Base-by-base conservation (phyloP, 30 jellyfish, hydroid and myxozoan species). In the Chironex yamaguchii region DNA sequence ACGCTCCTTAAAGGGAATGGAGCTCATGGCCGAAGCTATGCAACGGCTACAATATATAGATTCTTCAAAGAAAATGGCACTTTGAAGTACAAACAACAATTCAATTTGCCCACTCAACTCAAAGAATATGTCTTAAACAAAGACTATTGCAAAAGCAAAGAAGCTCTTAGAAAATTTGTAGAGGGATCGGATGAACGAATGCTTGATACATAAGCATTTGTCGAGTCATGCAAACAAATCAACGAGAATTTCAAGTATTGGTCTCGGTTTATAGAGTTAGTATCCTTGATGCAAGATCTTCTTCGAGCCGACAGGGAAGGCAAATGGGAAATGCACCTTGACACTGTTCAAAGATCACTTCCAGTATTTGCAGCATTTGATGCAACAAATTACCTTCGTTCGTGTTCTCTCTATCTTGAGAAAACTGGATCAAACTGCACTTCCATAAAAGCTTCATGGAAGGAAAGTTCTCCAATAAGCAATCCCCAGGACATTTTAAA, bases 231-330 rank as follows among this genome's bases (percentile, higher is more conserved):
- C 77, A 64, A 64, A 64, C 77, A 64, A 25, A 64, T 64, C 49
- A 25, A 64, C n/a, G 49, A 64, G 63, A 64, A 64, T 29, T 29
- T 23, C 35, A 64, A 64, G 63, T 0, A 64, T n/a, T 69, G 2
- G 34, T 24, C 34, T 69, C 34, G 27, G 28, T 69, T 69, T 29
- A 17, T 69, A 31, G 83, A 69, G 34, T 69, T 17, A 27, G 4
- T 69, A 21, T 69, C 87, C 22, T 64, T 30, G 22, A 22, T 74
- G 33, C 84, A 21, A 1, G 87, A 35, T 49, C 87, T 74, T 74
- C 34, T 64, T 31, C 87, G 88, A 35, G 34, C 87, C 84, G 76
- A 74, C 36, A 22, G 84, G 3, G 87, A 74, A 74, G 87, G 87
- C 34, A 74, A 50, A 64, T 74, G 87, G 84, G 29, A 74, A 30